Conservation (phyloP, 35 echinoderm and acorn worm genomes). For the Chiridota heheva region DNA sequence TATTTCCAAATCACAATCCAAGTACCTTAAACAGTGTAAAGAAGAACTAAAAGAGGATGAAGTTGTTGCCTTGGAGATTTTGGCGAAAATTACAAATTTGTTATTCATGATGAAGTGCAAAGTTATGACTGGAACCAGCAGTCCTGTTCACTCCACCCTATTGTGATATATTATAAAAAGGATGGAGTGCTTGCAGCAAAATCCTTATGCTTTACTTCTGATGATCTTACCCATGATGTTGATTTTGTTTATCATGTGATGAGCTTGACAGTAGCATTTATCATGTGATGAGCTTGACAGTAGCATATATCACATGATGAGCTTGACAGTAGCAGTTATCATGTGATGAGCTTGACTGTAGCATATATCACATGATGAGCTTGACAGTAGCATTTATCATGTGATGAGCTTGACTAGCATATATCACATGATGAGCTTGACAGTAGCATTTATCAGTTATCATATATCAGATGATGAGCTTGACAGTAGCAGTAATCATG, state of each 20-base stretch:
- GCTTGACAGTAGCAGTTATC: no score
- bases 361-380: no score
- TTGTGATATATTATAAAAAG: constrained; percentile 10
- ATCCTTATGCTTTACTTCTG: neutral
- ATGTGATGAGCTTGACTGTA: no score
- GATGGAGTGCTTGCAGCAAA: neutral
- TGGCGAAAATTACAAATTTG: constrained; percentile 32
- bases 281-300: no score
- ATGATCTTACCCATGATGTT: neutral
- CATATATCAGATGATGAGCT: no score
- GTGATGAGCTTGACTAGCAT: no score
- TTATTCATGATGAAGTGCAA: constrained; percentile 23
- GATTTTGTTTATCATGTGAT: neutral
- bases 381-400: no score
- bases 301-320: no score
- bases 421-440: no score
- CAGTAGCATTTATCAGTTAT: no score
- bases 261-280: no score
- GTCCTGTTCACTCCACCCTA: constrained; percentile 10
- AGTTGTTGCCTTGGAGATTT: constrained; percentile 18
- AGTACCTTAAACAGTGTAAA: neutral
- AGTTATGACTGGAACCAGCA: constrained; percentile 26
- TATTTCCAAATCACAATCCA: neutral
- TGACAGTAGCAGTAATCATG: no score
- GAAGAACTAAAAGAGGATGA: neutral